A percentile compares a stretch with the other conserved stretches of the same genome.
Conservation (phyloP, 2,113 vertebrate genomes). For the Mola mola region DNA sequence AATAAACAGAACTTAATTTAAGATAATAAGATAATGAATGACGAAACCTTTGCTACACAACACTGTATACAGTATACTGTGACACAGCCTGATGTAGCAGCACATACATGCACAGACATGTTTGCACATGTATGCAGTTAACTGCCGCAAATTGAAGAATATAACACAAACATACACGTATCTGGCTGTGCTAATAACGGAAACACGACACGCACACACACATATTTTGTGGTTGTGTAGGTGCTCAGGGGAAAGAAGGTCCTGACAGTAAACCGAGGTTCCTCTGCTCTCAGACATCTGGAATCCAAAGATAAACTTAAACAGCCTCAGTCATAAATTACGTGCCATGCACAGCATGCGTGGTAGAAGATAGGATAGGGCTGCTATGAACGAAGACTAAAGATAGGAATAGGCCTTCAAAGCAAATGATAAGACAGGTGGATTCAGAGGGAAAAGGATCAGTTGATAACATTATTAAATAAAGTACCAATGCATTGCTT, state of each 20-base stretch:
- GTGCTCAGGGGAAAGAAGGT: slow-evolving; percentile 10
- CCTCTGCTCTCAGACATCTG: slow-evolving; percentile 38
- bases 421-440: slow-evolving; percentile 9
- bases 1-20: neutral
- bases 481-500: no score
- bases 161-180: slow-evolving; percentile 8
- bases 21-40: neutral
- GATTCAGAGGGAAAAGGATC: neutral
- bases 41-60: neutral
- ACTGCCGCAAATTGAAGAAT: slow-evolving; percentile 1
- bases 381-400: neutral
- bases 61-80: neutral
- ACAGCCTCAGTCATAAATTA: slow-evolving; percentile 11
- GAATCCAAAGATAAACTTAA: slow-evolving; percentile 30
- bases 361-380: neutral
- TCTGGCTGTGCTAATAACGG: slow-evolving; percentile 24
- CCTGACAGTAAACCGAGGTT: slow-evolving; percentile 20
- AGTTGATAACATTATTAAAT: neutral
- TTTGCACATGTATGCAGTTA: slow-evolving; percentile 5
- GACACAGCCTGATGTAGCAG: neutral
- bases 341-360: neutral
- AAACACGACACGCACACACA: slow-evolving; percentile 32
- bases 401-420: neutral
- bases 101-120: slow-evolving; percentile 6
- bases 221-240: slow-evolving; percentile 18